Conservation (phyloP, 1,140 invertebrate genomes). For the Bombus confusus region DNA sequence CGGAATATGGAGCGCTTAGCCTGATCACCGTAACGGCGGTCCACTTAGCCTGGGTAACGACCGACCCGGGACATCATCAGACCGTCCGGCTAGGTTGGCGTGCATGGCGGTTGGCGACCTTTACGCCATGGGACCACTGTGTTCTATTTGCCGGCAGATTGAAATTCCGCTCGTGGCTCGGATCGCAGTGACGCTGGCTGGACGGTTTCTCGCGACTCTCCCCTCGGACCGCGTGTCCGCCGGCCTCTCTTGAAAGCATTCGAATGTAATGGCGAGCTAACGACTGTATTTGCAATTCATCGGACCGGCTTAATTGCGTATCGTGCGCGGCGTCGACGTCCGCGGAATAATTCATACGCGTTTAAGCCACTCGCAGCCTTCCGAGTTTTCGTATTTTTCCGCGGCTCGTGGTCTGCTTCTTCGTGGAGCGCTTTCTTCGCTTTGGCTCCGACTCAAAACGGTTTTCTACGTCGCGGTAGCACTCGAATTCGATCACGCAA, state of each 20-base stretch:
- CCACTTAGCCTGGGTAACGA: slow-evolving; percentile 75
- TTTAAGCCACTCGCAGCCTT: neutral
- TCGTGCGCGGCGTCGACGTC: slow-evolving; percentile 47
- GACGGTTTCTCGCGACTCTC: slow-evolving; percentile 15
- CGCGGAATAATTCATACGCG: slow-evolving; percentile 46
- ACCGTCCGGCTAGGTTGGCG: slow-evolving; percentile 32
- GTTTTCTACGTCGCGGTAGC: too few species aligned
- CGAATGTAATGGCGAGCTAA: slow-evolving; percentile 55
- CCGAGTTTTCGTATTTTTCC: slow-evolving; percentile 18
- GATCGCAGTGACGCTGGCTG: slow-evolving; percentile 26
- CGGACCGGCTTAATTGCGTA: slow-evolving; percentile 52
- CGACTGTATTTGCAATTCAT: slow-evolving; percentile 62
- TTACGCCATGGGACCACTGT: slow-evolving; percentile 60
- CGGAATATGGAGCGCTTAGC: slow-evolving; percentile 73
- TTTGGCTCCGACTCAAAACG: neutral
- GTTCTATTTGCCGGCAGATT: slow-evolving; percentile 66
- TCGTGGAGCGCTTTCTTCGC: neutral
- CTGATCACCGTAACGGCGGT: slow-evolving; percentile 69
- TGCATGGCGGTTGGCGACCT: slow-evolving; percentile 65
- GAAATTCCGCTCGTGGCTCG: slow-evolving; percentile 61
- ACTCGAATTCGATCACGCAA: too few species aligned
- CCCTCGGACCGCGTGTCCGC: neutral
- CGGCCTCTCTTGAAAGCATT: slow-evolving; percentile 54
- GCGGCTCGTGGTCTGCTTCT: too few species aligned
- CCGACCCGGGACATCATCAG: slow-evolving; percentile 65